These are phyloP conservation scores for Panzeria rudis DNA, from an alignment of 2,888 invertebrate genomes.

Conservation along the genomic window DNA sequence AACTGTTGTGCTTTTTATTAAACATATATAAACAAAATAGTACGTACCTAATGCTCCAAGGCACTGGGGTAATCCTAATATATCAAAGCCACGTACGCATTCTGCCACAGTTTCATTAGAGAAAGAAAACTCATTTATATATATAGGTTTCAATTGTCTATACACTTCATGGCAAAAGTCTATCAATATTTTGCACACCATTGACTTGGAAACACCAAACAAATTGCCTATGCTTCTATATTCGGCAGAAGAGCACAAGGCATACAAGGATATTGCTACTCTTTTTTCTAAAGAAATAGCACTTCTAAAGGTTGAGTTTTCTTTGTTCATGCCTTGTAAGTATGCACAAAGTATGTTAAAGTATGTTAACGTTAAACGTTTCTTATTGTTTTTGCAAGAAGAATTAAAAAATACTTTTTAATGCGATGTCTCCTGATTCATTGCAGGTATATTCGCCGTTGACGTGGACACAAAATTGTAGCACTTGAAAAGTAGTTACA, in stretches of 20 bases:
- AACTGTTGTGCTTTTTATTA: too few relatives aligned
- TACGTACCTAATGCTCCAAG: conserved; percentile 10
- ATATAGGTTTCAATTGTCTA: not conserved
- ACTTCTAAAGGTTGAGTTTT: not conserved
- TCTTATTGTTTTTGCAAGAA: too few relatives aligned
- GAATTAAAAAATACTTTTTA: too few relatives aligned
- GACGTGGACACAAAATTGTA: too few relatives aligned
- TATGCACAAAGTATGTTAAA: too few relatives aligned
- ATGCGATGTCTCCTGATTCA: too few relatives aligned
- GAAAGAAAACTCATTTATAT: not conserved
- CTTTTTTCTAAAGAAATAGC: not conserved
- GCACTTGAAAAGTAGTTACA: too few relatives aligned
- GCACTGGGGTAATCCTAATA: conserved; percentile 1
- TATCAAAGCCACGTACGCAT: not conserved
- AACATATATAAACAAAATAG: not conserved
- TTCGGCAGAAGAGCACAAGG: conserved; percentile 2
- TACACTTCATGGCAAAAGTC: conserved; percentile 2
- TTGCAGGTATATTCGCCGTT: too few relatives aligned
- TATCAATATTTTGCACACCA: not conserved
- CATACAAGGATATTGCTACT: conserved; percentile 3
- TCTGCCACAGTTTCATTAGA: not conserved
- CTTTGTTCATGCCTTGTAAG: not conserved
- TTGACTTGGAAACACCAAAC: conserved; percentile 13
- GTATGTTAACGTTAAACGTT: too few relatives aligned
- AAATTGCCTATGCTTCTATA: not conserved